Evolutionary conservation across 2,797 vertebrate genomes (phyloP), one percentile per base, ranked within the genome.

Genomic region (Sebastes oblongus): DNA sequence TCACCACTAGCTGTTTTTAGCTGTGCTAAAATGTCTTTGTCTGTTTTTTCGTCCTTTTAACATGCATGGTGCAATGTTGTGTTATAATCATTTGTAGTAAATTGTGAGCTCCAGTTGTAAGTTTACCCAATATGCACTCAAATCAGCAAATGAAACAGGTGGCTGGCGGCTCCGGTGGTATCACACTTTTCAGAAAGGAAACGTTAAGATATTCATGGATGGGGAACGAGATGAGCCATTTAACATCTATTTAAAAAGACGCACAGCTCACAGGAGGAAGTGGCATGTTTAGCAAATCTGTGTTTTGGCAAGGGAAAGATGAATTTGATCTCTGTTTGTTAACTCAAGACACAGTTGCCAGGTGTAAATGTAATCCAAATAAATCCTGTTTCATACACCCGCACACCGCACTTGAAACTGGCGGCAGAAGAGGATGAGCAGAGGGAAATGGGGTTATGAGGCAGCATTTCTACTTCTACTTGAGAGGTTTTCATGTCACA

Each of bases 241-340:
- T 71, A 77, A 78, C 81, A 80, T 80, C 77, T 75, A 78, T 55
- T 85, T 82, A 34, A 65, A 78, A 66, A 42, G 71, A 80, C 8
- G 1, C 61, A 74, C 60, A 59, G 46, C 79, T 81, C 72, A 29
- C 62, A 55, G 66, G 54, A 22, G 42, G 22, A 79, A 73, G 65
- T 24, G 59, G 39, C 71, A 18, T 20, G 72, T 80, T 87, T 65
- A 50, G 14, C 39, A 75, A 84, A 83, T 83, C 56, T 39, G 24
- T 59, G 73, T 69, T 72, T 54, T 71, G 81, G 70, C 75, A 22
- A 42, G 13, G 24, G 61, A 65, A 70, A 42, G 18, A 46, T 32
- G 58, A 25, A 77, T 77, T 29, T 61, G 52, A 84, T 86, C 59
- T 62, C 7, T 29, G 50, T 78, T 66, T 75, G 65, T 70, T 80